A percentile compares a stretch with the other conserved stretches of the same genome.
phyloP scores from a whole-genome alignment of 2,888 invertebrate species.

The Cryptosula pallasiana region DNA sequence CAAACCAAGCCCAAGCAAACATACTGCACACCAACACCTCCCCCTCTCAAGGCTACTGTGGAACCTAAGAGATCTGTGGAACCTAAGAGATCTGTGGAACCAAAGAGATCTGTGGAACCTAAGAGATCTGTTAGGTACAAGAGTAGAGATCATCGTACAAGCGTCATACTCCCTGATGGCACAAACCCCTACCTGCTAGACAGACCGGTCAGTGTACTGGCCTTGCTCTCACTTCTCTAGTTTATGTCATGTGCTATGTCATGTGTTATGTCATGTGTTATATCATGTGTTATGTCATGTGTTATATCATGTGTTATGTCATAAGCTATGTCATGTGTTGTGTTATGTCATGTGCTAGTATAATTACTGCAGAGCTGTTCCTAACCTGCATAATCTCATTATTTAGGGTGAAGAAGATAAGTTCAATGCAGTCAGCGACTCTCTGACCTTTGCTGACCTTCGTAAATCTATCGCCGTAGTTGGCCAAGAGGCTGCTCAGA shows the following conservation, averaged over 20 bases:
- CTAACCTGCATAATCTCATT: no score
- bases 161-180: slow-evolving; percentile 40
- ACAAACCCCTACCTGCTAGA: slow-evolving; percentile 35
- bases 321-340: no score
- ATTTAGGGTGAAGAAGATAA: slow-evolving; percentile 41
- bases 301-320: no score
- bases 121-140: slow-evolving; percentile 29
- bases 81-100: slow-evolving; percentile 27
- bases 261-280: no score
- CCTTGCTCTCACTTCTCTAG: background rate
- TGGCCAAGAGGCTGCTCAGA: slow-evolving; percentile 41
- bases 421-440: slow-evolving; percentile 30
- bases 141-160: slow-evolving; percentile 31
- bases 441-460: slow-evolving; percentile 44
- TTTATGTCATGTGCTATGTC: no score
- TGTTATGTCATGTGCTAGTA: no score
- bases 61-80: slow-evolving; percentile 25
- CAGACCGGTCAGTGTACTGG: slow-evolving; percentile 20
- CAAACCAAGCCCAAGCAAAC: slow-evolving; percentile 35
- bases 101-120: slow-evolving; percentile 28
- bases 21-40: slow-evolving; percentile 35
- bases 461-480: slow-evolving; percentile 43
- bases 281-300: no score
- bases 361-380: no score
- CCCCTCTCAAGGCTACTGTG: slow-evolving; percentile 23